phyloP scores from a whole-genome alignment of 2,797 vertebrate species.

The Spea hammondii region DNA sequence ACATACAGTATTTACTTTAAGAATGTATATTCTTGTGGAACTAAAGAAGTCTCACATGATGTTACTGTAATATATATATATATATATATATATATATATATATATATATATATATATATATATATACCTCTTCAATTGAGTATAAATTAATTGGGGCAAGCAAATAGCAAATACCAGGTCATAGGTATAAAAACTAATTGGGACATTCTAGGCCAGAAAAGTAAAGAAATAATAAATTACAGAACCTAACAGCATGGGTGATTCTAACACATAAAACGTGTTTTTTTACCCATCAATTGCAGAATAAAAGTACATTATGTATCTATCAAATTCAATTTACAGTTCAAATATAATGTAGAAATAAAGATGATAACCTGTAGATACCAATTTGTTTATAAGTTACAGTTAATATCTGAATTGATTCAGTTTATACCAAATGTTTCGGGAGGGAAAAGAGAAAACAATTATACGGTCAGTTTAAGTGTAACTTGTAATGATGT shows the following conservation, averaged over 20 bases:
- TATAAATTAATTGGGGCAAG: no score
- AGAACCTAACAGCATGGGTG: slow-evolving; percentile 18
- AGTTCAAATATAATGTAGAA: slow-evolving; percentile 23
- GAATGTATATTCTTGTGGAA: no score
- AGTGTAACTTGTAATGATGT: slow-evolving; percentile 8
- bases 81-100: no score
- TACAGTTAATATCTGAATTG: slow-evolving; percentile 21
- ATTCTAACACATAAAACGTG: slow-evolving; percentile 1
- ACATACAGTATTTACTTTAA: no score
- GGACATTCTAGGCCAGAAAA: not conserved
- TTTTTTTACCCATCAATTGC: not conserved
- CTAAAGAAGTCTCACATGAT: no score
- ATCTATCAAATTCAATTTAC: slow-evolving; percentile 39
- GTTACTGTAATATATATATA: no score
- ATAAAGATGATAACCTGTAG: slow-evolving; percentile 28
- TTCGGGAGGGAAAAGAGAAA: slow-evolving; percentile 4
- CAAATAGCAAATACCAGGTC: no score
- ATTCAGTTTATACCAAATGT: slow-evolving; percentile 12
- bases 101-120: no score
- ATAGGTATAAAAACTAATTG: no score
- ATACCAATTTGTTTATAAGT: slow-evolving; percentile 37
- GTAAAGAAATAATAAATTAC: slow-evolving; percentile 5
- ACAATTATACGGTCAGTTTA: slow-evolving; percentile 13
- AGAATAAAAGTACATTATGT: slow-evolving; percentile 14
- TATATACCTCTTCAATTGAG: no score